These are phyloP conservation scores for Slavum lentiscoides DNA, from an alignment of 2,888 invertebrate species.

Conservation along the genomic window DNA sequence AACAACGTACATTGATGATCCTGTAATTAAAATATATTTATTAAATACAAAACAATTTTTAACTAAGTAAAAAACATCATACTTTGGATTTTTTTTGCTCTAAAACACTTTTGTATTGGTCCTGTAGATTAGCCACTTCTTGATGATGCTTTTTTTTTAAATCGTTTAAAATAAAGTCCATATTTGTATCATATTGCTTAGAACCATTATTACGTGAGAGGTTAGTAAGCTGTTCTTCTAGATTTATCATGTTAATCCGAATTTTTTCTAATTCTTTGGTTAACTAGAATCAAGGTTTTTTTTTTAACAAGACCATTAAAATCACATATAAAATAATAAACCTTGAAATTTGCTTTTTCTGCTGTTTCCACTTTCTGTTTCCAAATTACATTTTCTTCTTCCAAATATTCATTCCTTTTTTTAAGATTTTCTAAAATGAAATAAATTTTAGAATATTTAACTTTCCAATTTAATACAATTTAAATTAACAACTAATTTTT, in stretches of 20 bases:
- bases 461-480: no score
- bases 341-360: slow-evolving; percentile 26
- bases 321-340: background rate
- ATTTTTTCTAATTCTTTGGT: slow-evolving; percentile 36
- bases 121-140: slow-evolving; percentile 32
- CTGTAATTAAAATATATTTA: slow-evolving; percentile 15
- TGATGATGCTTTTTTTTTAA: slow-evolving; percentile 45
- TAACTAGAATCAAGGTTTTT: slow-evolving; percentile 25
- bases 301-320: background rate
- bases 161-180: slow-evolving; percentile 35
- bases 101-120: slow-evolving; percentile 31
- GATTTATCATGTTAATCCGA: slow-evolving; percentile 30
- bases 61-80: background rate
- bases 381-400: slow-evolving; percentile 25
- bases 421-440: slow-evolving; percentile 32
- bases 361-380: slow-evolving; percentile 14
- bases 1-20: slow-evolving; percentile 33
- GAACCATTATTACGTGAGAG: slow-evolving; percentile 39
- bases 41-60: background rate
- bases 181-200: slow-evolving; percentile 42
- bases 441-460: no score
- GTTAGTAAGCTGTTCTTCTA: slow-evolving; percentile 45
- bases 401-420: slow-evolving; percentile 34
- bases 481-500: no score
- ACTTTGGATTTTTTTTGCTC: slow-evolving; percentile 41